Conservation (phyloP, 37 sponge, comb jelly and placozoan species). For the Halisarca cf. caerulea region DNA sequence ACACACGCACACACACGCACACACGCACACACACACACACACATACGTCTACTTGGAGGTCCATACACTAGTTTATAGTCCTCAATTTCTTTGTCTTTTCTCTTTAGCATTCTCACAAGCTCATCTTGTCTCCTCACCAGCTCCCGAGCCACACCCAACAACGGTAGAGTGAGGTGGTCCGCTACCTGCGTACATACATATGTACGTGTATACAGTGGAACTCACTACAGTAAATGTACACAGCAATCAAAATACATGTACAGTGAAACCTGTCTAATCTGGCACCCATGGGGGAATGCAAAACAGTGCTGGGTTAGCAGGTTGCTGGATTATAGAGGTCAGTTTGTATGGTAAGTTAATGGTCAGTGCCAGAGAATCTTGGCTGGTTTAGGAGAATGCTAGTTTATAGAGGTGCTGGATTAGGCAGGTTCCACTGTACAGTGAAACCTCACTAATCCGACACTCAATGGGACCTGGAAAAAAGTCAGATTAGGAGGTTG, state of each 20-base stretch:
- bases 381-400: too few relatives aligned
- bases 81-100: conserved; percentile 79
- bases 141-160: conserved; percentile 59
- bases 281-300: too few relatives aligned
- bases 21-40: not conserved
- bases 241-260: not conserved
- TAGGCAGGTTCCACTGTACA: too few relatives aligned
- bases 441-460: too few relatives aligned
- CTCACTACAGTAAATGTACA: not conserved
- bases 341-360: too few relatives aligned
- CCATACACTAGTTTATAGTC: conserved; percentile 58
- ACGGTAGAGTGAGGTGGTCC: conserved; percentile 46
- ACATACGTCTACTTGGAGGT: conserved; percentile 26
- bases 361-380: too few relatives aligned
- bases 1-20: not conserved
- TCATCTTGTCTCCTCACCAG: conserved; percentile 48
- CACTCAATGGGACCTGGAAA: too few relatives aligned
- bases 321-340: too few relatives aligned
- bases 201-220: not conserved
- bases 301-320: too few relatives aligned
- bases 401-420: too few relatives aligned
- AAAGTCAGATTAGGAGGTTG: too few relatives aligned
- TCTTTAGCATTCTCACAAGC: conserved; percentile 39
- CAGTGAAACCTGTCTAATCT: too few relatives aligned
- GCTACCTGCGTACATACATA: not conserved